Evolutionary conservation across 1,140 invertebrate genomes (phyloP), one percentile per base, ranked within the genome.

Genomic region (Apolygus lucorum): DNA sequence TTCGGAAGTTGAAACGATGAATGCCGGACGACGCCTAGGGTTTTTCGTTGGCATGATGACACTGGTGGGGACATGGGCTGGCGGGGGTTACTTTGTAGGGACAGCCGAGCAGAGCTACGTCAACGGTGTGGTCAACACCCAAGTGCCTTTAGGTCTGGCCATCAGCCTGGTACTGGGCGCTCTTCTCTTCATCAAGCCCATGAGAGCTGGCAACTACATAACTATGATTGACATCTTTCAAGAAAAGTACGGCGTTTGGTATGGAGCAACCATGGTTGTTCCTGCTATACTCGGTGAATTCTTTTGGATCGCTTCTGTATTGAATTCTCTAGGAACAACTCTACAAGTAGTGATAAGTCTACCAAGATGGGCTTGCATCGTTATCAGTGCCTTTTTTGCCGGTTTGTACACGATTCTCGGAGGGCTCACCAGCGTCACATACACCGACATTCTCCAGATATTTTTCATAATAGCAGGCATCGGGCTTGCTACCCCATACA

Each of bases 221-320:
- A 93, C 91, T 0, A 91, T 93, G 88, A 78, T 93, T 75, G 91
- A 93, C 78, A 91, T 90, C 1, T 90, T 93, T 77, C 88, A 90
- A 79, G 84, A 86, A 69, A 86, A 81, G 73, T 92, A 90, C 76
- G 91, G 91, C 21, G 83, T 86, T 72, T 79, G 88, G 34, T 87
- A 92, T 78, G 90, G 91, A 26, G 89, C 89, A 0, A 78, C 92
- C 21, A 81, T 93, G 62, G 92, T 90, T 76, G 79, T 93, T 28
- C 90, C 91, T 11, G 89, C 90, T 52, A 79, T 93, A 1, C 84
- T 87, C 69, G 90, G 90, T 14, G 91, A 93, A 78, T 82, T 92
- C 24, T 92, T 92, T 78, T 92, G 91, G 90, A 80, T 79, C 62
- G 82, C 80, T 1, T 88, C 90, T n/a, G 87, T 92, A 67, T 80